Percentiles rank a stretch among this genome's conserved stretches.
These are phyloP conservation scores for Neomonachus schauinslandi DNA, from an alignment of 2,113 vertebrate species.

Conservation along the genomic window DNA sequence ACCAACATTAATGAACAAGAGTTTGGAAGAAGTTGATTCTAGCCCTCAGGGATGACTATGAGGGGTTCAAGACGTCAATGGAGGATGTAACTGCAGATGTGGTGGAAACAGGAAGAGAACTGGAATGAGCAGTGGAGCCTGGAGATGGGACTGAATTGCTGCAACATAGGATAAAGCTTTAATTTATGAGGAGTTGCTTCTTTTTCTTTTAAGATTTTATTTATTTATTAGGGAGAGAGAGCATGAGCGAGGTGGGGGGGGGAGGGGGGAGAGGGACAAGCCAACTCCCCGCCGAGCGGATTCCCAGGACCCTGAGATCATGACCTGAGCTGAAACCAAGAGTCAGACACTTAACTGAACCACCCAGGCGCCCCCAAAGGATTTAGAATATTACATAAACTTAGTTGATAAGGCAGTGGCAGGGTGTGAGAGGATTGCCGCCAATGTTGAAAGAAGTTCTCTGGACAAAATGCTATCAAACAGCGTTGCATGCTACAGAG, in stretches of 20 bases:
- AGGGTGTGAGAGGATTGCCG: not conserved
- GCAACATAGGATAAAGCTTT: not conserved
- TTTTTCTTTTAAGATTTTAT: not conserved
- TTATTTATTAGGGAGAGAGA: not conserved
- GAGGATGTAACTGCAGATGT: not conserved
- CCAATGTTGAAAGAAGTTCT: not conserved
- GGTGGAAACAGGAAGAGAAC: not conserved
- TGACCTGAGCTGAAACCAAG: not conserved
- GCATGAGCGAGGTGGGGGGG: no score
- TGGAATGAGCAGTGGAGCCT: not conserved
- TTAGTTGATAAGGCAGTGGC: not conserved
- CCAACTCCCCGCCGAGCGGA: not conserved
- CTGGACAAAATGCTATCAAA: not conserved
- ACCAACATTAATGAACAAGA: not conserved
- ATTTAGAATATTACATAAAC: not conserved
- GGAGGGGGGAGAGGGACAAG: not conserved
- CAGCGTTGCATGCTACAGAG: not conserved
- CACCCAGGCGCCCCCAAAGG: not conserved
- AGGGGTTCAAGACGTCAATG: not conserved
- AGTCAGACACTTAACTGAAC: not conserved
- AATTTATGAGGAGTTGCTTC: not conserved
- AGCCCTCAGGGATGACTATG: not conserved
- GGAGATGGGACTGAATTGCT: not conserved
- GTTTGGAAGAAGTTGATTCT: not conserved
- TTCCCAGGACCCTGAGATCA: not conserved